Evolutionary conservation across 2,113 vertebrate species (phyloP).

Genomic region (Thermophis baileyi): DNA sequence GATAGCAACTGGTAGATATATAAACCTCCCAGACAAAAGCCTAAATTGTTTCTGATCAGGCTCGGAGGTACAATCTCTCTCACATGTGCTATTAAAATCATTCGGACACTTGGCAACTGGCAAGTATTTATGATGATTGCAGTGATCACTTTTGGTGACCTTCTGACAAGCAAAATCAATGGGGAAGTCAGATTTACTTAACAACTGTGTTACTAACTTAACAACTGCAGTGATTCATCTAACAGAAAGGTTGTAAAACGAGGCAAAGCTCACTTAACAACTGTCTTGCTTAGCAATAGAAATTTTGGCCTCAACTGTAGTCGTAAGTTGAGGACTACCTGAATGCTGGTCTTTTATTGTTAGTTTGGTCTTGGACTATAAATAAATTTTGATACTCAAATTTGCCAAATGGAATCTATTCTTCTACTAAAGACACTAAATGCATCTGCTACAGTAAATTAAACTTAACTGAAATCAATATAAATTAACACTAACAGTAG

Average conservation of each 20-base stretch:
- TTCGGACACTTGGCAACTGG: background rate
- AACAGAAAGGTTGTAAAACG: background rate
- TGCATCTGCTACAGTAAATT: background rate
- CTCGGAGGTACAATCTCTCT: background rate
- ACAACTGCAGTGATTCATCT: background rate
- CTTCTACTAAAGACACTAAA: slow-evolving; percentile 4
- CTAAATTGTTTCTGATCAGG: background rate
- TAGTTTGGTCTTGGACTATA: background rate
- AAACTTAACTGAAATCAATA: background rate
- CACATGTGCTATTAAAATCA: background rate
- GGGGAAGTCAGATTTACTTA: background rate
- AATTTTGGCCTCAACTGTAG: background rate
- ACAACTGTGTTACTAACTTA: background rate
- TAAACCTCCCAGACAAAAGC: background rate
- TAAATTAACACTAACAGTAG: background rate
- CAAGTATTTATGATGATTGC: background rate
- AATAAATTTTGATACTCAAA: background rate
- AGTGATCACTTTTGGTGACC: background rate
- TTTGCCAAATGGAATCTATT: background rate
- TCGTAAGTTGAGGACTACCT: background rate
- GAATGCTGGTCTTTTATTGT: background rate
- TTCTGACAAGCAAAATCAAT: background rate
- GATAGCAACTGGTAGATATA: background rate
- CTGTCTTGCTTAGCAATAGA: background rate
- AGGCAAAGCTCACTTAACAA: background rate